Conservation (phyloP, 2,797 vertebrate species). For the Anomalospiza imberbis region DNA sequence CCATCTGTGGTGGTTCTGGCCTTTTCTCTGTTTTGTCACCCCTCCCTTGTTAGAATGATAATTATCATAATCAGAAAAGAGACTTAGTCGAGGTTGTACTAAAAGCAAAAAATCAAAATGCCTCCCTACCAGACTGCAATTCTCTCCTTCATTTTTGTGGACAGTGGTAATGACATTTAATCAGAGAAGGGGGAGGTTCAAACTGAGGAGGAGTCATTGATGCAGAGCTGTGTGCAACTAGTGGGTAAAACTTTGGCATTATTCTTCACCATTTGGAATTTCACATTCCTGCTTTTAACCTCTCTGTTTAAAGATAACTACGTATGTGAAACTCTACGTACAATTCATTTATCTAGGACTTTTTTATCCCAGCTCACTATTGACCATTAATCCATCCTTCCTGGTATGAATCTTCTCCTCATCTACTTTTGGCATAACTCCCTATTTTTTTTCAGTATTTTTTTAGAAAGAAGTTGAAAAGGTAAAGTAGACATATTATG, state of each 20-base stretch:
- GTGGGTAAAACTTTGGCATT: background rate
- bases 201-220: background rate
- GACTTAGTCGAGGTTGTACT: background rate
- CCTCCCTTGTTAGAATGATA: background rate
- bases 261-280: background rate
- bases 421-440: background rate
- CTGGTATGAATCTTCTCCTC: background rate
- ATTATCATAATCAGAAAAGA: background rate
- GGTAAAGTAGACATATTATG: background rate
- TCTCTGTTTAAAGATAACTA: background rate
- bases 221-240: background rate
- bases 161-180: background rate
- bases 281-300: background rate
- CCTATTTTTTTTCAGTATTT: background rate
- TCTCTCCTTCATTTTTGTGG: background rate
- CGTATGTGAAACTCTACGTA: background rate
- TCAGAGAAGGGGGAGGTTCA: background rate
- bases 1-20: background rate
- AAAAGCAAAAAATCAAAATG: background rate
- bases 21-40: background rate
- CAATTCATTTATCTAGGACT: background rate
- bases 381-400: background rate
- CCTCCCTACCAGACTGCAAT: accelerated
- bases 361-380: background rate
- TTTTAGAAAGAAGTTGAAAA: background rate